phyloP scores from a whole-genome alignment of 2,113 vertebrate species.

The Salminus brasiliensis region DNA sequence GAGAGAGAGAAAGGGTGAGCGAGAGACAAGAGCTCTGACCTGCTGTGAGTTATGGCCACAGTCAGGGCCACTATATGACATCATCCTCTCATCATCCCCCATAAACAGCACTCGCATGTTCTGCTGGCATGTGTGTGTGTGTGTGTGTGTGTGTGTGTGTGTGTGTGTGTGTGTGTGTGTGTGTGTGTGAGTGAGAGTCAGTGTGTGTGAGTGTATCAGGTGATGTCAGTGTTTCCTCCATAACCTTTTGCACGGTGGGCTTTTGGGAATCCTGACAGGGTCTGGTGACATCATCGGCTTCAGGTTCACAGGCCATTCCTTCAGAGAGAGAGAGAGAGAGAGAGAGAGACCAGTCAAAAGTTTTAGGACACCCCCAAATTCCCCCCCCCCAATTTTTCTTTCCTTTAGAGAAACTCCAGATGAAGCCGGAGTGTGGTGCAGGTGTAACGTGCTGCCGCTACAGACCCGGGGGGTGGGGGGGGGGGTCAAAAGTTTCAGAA shows the following conservation, averaged over 20 bases:
- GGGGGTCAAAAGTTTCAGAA: no score
- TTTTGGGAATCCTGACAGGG: neutral
- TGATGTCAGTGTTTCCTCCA: conserved; percentile 40
- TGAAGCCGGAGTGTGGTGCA: no score
- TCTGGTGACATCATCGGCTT: conserved; percentile 41
- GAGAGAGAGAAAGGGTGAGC: neutral
- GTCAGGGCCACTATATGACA: conserved; percentile 45
- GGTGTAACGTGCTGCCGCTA: no score
- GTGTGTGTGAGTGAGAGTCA: conserved; percentile 34
- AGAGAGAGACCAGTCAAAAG: no score
- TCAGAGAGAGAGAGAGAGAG: neutral
- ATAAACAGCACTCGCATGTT: conserved; percentile 44
- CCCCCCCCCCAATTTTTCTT: no score
- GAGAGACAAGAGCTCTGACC: conserved; percentile 9
- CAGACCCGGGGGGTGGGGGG: no score
- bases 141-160: conserved; percentile 31
- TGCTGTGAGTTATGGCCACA: conserved; percentile 38
- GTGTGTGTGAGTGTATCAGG: conserved; percentile 12
- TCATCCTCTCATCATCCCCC: conserved; percentile 25
- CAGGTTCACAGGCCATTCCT: neutral
- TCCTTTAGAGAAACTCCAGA: no score
- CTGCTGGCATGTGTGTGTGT: conserved; percentile 22
- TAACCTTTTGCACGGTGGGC: conserved; percentile 30
- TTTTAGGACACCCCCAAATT: no score
- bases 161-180: conserved; percentile 17